phyloP scores from a whole-genome alignment of 2,888 invertebrate genomes.

The Luperina testacea region DNA sequence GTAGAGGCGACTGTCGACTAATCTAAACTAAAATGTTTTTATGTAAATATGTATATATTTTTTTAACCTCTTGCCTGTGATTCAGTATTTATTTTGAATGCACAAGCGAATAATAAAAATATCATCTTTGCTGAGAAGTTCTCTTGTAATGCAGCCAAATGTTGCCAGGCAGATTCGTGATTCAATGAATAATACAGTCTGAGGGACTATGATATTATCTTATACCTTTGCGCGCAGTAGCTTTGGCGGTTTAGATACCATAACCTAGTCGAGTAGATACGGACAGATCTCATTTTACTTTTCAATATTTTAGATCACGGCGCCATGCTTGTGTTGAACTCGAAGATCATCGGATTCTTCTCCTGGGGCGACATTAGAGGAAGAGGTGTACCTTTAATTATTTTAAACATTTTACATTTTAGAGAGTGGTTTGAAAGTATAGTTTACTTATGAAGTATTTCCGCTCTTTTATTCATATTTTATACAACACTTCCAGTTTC shows the following conservation, averaged over 20 bases:
- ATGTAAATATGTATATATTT: background rate
- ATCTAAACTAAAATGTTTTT: background rate
- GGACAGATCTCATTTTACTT: background rate
- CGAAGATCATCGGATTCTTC: constrained; percentile 74
- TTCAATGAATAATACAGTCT: background rate
- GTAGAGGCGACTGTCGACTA: background rate
- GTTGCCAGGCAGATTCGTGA: background rate
- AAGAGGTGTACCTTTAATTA: constrained; percentile 72
- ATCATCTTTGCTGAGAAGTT: background rate
- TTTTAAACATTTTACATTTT: constrained; percentile 73
- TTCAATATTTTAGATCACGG: constrained; percentile 76
- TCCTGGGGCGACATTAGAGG: constrained; percentile 79
- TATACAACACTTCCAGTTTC: background rate
- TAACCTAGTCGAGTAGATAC: background rate
- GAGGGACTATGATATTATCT: too few relatives aligned
- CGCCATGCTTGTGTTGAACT: constrained; percentile 69
- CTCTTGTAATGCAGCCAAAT: background rate
- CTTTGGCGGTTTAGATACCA: background rate
- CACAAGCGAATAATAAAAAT: background rate
- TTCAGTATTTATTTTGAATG: background rate
- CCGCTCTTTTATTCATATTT: background rate
- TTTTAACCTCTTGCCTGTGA: background rate
- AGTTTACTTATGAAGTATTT: constrained; percentile 44
- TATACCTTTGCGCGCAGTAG: background rate
- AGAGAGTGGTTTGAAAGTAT: constrained; percentile 75